A percentile compares a stretch with the other conserved stretches of the same genome.
Evolutionary conservation across 1,140 invertebrate genomes (phyloP).

Genomic region (fruit fly (Drosophila melanogaster)): Release_6_plus_ISO1_MT NT_037436.4:4211001-4211500

Average conservation of each 20-base stretch:
- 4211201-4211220: constrained; percentile 87
- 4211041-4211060: constrained; percentile 53
- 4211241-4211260: constrained; percentile 87
- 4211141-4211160: constrained; percentile 86
- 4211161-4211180: constrained; percentile 87
- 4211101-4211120: constrained; percentile 86
- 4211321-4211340: constrained; percentile 61
- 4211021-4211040: constrained; percentile 49
- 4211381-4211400: background rate
- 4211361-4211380: background rate
- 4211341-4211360: constrained; percentile 43
- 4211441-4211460: constrained; percentile 53
- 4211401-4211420: too few relatives aligned
- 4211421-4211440: background rate
- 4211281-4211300: constrained; percentile 73
- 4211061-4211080: constrained; percentile 86
- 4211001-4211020: constrained; percentile 60
- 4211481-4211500: constrained; percentile 23
- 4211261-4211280: constrained; percentile 80
- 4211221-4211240: constrained; percentile 88
- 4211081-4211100: constrained; percentile 87
- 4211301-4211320: constrained; percentile 65
- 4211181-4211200: constrained; percentile 87
- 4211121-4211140: constrained; percentile 87
- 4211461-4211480: constrained; percentile 67